phyloP scores from a whole-genome alignment of 2,888 invertebrate species.

The Empis livida region DNA sequence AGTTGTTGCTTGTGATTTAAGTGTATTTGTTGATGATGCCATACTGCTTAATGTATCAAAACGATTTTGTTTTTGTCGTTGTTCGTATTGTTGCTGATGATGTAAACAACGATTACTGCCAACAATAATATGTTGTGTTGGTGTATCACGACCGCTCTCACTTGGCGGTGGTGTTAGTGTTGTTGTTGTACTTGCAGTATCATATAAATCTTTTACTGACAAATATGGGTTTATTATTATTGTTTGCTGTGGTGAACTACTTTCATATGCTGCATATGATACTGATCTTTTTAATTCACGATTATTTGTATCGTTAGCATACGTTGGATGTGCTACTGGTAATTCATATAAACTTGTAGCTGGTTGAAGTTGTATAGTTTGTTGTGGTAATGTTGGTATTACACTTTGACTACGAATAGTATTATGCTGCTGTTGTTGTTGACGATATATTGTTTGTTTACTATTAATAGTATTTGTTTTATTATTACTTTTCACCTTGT shows the following conservation, averaged over 20 bases:
- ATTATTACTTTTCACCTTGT: constrained; percentile 10
- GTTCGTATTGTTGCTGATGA: not conserved
- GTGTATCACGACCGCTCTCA: constrained; percentile 17
- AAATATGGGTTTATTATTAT: constrained; percentile 1
- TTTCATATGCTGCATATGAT: constrained; percentile 14
- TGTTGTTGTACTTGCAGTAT: constrained; percentile 22
- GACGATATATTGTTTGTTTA: constrained; percentile 1
- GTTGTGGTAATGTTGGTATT: constrained; percentile 8
- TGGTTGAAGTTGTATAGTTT: constrained; percentile 11
- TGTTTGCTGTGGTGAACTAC: not conserved
- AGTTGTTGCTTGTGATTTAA: not conserved
- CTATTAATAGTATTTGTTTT: constrained; percentile 12
- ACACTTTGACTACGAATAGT: constrained; percentile 16
- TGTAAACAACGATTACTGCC: not conserved
- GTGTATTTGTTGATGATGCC: constrained; percentile 1
- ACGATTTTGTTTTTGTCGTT: constrained; percentile 3
- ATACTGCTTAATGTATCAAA: not conserved
- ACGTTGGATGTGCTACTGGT: constrained; percentile 6
- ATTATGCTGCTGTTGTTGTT: constrained; percentile 2
- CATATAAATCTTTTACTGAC: constrained; percentile 15
- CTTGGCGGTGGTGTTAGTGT: constrained; percentile 21
- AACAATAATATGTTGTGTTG: not conserved
- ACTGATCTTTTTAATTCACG: constrained; percentile 15
- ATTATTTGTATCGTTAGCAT: constrained; percentile 11
- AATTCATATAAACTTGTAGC: constrained; percentile 8